These are phyloP conservation scores for Drosophila peninsularis DNA, from an alignment of 2,888 invertebrate genomes.

Conservation along the genomic window DNA sequence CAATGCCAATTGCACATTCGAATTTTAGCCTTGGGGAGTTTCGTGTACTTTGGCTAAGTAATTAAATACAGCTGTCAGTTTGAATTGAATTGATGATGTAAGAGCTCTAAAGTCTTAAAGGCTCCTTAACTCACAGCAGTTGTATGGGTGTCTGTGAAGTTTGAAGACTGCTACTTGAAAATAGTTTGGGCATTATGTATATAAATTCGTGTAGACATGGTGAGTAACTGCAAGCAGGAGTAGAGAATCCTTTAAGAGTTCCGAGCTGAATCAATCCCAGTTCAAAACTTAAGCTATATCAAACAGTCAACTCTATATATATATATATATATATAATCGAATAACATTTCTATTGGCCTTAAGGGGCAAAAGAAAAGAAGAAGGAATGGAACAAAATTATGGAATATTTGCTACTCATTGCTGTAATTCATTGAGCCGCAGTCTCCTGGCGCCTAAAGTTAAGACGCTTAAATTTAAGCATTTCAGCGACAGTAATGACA, in stretches of 20 bases:
- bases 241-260: no score
- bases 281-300: neutral
- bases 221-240: neutral
- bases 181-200: neutral
- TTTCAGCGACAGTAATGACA: conserved; percentile 49
- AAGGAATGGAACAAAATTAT: conserved; percentile 14
- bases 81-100: conserved; percentile 29
- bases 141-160: conserved; percentile 7
- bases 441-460: conserved; percentile 44
- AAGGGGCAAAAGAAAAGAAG: neutral
- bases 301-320: neutral
- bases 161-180: conserved; percentile 6
- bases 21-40: conserved; percentile 15
- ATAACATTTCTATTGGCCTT: neutral
- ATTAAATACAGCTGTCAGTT: conserved; percentile 48
- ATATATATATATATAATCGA: neutral
- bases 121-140: conserved; percentile 3
- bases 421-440: conserved; percentile 51
- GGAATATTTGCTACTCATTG: conserved; percentile 36
- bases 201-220: neutral
- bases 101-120: neutral
- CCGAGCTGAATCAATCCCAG: neutral
- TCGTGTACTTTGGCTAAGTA: conserved; percentile 23
- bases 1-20: conserved; percentile 13
- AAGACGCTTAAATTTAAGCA: conserved; percentile 60